These are phyloP conservation scores for Strigops habroptila DNA, from an alignment of 2,113 vertebrate species.

Conservation along the genomic window DNA sequence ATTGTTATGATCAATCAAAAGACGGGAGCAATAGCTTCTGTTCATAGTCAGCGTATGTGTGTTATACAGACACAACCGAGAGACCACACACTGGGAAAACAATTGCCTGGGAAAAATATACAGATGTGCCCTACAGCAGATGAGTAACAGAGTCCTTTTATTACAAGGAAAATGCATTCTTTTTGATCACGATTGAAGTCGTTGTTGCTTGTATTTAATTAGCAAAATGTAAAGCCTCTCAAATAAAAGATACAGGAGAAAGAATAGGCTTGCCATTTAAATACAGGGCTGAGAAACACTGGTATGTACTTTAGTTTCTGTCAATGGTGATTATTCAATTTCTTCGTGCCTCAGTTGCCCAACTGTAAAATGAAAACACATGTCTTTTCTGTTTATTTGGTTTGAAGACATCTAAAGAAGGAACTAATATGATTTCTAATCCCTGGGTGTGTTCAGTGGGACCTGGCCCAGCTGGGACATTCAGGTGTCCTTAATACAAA, in stretches of 20 bases:
- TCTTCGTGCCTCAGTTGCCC: neutral
- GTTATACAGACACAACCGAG: neutral
- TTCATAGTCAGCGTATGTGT: neutral
- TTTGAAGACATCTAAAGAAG: neutral
- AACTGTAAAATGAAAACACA: neutral
- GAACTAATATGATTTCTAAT: neutral
- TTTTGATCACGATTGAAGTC: neutral
- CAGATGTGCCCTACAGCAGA: neutral
- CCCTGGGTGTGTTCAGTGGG: neutral
- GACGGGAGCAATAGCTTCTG: neutral
- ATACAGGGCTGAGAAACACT: neutral
- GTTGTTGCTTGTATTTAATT: neutral
- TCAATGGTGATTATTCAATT: neutral
- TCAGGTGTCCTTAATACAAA: neutral
- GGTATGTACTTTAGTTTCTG: neutral
- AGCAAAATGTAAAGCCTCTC: neutral
- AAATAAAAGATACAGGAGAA: neutral
- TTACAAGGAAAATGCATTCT: neutral
- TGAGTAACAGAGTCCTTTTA: neutral
- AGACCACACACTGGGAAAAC: neutral
- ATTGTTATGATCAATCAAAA: neutral
- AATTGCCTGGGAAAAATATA: neutral
- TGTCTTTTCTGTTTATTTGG: neutral
- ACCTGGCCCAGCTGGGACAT: neutral
- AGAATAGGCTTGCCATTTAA: neutral